Base-by-base conservation (phyloP, 1,140 invertebrate genomes). In the Prorops nasuta region DNA sequence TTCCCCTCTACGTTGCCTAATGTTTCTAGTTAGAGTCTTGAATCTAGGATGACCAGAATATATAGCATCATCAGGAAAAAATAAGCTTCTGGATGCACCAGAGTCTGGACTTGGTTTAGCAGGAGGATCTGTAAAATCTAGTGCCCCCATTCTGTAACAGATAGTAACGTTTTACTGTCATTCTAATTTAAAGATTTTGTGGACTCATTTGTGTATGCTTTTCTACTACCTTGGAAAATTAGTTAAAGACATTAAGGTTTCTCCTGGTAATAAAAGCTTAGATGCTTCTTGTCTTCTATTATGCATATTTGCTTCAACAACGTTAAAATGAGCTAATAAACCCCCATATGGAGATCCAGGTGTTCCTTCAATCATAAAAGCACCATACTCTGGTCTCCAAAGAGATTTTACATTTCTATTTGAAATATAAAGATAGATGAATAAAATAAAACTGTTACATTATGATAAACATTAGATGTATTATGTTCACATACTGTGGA, bases 301-400 rank as follows among this genome's bases (percentile, higher is more conserved):
- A 43, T 81, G 87, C 98, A 99, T 99, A 75, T 98, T 99, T 1
- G 91, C 89, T 75, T 99, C 97, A 4, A 99, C 96, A 49, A 96
- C 85, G 74, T 99, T 99, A 69, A 99, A 98, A 79, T 98, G 93
- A 4, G 93, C 92, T 59, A 98, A 79, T 10, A 96, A 78, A 2
- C 94, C 92, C 20, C 92, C 92, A 66, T 94, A 94, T 0, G 97
- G 97, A 67, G 92, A 88, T 8, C 97, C 97, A 14, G 98, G 98
- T 1, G 96, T 99, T n/a, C 97, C 97, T 80, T 99, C 98, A 38
- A 99, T 84, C 96, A 99, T 98, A 66, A 99, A 99, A 38, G 91
- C 87, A 19, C 92, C 96, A 83, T 97, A 99, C 79, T 99, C 97
- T 14, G 96, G 97, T 41, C 94, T 83, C 97, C 97, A 99, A 15